phyloP scores from a whole-genome alignment of 2,888 invertebrate genomes.

The Parascotia fuliginaria region DNA sequence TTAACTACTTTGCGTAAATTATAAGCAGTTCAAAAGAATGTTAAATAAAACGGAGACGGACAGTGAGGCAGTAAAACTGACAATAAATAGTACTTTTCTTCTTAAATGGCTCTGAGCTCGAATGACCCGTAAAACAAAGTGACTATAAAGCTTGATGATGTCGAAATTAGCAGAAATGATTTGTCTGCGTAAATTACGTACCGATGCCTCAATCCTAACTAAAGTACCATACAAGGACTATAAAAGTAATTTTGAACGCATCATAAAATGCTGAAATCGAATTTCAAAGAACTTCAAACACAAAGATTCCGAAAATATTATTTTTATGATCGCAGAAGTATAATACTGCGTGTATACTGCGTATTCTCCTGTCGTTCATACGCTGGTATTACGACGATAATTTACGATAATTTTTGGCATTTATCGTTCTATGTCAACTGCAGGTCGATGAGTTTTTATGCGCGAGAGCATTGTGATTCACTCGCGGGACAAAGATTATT shows the following conservation, averaged over 20 bases:
- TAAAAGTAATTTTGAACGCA: slow-evolving; percentile 54
- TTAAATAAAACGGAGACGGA: neutral
- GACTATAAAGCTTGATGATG: slow-evolving; percentile 10
- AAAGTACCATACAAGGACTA: slow-evolving; percentile 30
- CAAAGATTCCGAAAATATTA: slow-evolving; percentile 68
- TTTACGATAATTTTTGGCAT: slow-evolving; percentile 74
- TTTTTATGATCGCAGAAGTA: slow-evolving; percentile 64
- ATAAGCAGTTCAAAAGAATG: too few relatives aligned
- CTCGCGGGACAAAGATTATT: slow-evolving; percentile 46
- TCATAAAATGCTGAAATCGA: slow-evolving; percentile 44
- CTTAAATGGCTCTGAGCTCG: neutral
- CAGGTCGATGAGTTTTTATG: slow-evolving; percentile 67
- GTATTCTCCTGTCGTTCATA: slow-evolving; percentile 69
- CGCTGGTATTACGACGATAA: slow-evolving; percentile 65
- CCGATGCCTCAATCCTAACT: slow-evolving; percentile 33
- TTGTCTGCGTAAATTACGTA: slow-evolving; percentile 18
- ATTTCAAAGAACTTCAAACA: slow-evolving; percentile 53
- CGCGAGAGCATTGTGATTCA: slow-evolving; percentile 62
- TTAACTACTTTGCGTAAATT: too few relatives aligned
- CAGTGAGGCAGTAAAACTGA: neutral
- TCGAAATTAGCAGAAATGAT: slow-evolving; percentile 36
- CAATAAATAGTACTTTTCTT: neutral
- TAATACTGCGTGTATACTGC: slow-evolving; percentile 66
- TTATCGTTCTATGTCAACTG: slow-evolving; percentile 76
- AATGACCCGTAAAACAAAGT: slow-evolving; percentile 9